These are phyloP conservation scores for Microctenopoma steveboyesi DNA, from an alignment of 2,797 vertebrate species.

Conservation along the genomic window DNA sequence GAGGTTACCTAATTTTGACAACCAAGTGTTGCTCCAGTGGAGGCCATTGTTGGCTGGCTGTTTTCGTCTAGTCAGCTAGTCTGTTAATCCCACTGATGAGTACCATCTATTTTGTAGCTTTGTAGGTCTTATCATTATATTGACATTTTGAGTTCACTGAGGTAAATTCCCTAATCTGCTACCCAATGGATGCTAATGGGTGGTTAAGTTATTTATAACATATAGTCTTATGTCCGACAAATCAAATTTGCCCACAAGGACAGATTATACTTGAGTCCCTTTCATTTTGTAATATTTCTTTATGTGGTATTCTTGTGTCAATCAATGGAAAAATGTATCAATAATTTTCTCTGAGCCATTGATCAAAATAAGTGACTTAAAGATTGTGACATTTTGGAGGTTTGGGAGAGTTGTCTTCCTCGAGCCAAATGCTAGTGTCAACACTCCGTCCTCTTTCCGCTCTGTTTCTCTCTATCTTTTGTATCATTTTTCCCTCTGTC, in stretches of 20 bases:
- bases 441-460: conserved; percentile 2
- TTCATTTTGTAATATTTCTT: background rate
- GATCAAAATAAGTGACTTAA: background rate
- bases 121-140: too few relatives aligned
- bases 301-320: background rate
- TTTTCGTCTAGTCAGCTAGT: background rate
- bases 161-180: too few relatives aligned
- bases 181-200: too few relatives aligned
- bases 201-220: too few relatives aligned
- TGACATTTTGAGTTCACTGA: too few relatives aligned
- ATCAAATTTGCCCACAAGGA: conserved; percentile 33
- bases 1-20: conserved; percentile 17
- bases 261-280: conserved; percentile 37
- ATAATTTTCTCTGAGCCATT: background rate
- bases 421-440: background rate
- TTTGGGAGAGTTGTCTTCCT: conserved; percentile 2
- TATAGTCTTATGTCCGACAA: too few relatives aligned
- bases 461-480: conserved; percentile 25
- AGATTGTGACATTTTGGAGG: background rate
- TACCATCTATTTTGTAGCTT: too few relatives aligned
- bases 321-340: background rate
- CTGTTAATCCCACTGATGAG: too few relatives aligned
- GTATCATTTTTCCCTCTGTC: conserved; percentile 14
- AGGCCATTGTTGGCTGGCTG: background rate
- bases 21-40: background rate